Evolutionary conservation across 1,140 invertebrate genomes (phyloP).

Genomic region (Saxidomus purpurata): DNA sequence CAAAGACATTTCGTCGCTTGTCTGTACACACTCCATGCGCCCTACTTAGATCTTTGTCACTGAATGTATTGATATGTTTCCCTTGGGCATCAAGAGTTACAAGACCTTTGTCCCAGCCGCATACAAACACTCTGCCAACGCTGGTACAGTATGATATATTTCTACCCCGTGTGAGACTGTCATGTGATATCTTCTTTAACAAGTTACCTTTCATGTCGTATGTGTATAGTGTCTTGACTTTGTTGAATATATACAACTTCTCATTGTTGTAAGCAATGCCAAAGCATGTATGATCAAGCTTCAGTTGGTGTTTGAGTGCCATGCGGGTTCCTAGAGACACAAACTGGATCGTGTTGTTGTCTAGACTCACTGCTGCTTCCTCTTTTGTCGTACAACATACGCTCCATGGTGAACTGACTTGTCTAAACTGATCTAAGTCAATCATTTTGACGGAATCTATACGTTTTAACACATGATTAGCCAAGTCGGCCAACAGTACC

Average conservation of each 20-base stretch:
- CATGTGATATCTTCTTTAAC: not conserved
- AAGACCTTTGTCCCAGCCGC: not conserved
- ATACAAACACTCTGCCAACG: not conserved
- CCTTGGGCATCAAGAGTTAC: slow-evolving; percentile 26
- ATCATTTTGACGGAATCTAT: not conserved
- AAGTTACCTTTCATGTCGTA: no score
- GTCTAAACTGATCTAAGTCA: not conserved
- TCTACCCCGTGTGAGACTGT: no score
- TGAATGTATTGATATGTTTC: not conserved
- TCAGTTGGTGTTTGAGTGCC: no score
- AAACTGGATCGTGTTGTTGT: slow-evolving; percentile 1
- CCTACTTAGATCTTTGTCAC: not conserved
- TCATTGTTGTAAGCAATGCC: slow-evolving; percentile 13
- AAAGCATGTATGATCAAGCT: not conserved
- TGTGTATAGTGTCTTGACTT: no score
- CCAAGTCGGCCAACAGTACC: not conserved
- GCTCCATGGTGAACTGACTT: not conserved
- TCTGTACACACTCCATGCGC: slow-evolving; percentile 5
- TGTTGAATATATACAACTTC: not conserved
- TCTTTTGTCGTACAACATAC: slow-evolving; percentile 1
- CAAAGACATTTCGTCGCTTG: slow-evolving; percentile 14
- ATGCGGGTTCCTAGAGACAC: no score
- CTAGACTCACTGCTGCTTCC: not conserved
- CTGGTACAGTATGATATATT: not conserved
- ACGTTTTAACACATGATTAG: no score